Percentiles rank a stretch among this genome's conserved stretches.
Evolutionary conservation across 2,113 vertebrate genomes (phyloP).

Genomic region (Fregata magnificens): DNA sequence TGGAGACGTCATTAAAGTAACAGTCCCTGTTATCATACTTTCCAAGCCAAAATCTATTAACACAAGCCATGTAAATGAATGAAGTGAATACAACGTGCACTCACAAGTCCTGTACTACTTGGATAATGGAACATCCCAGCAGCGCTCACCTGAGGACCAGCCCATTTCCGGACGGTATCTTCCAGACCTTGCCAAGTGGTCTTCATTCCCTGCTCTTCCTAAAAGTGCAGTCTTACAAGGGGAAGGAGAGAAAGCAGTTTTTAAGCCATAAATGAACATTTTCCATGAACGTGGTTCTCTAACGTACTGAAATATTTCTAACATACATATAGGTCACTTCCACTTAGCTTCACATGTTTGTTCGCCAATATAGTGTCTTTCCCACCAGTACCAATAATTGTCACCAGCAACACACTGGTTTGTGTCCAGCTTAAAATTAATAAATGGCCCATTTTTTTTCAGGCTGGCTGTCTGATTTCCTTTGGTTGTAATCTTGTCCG

Average conservation of each 20-base stretch:
- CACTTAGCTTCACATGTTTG: not conserved
- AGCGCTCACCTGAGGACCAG: rapidly evolving
- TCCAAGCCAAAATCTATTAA: not conserved
- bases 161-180: not conserved
- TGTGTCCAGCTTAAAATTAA: not conserved
- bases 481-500: not conserved
- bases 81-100: not conserved
- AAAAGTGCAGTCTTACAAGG: not conserved
- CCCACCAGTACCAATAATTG: not conserved
- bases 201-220: not conserved
- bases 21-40: not conserved
- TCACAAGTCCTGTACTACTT: not conserved
- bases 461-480: not conserved
- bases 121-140: not conserved
- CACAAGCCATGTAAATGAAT: not conserved
- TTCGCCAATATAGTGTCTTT: not conserved
- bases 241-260: not conserved
- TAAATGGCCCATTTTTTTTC: not conserved
- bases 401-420: not conserved
- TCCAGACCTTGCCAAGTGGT: not conserved
- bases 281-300: not conserved
- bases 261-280: not conserved
- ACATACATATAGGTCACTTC: not conserved
- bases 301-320: not conserved
- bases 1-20: not conserved